A percentile compares a stretch with the other conserved stretches of the same genome.
phyloP scores from a whole-genome alignment of 2,888 invertebrate genomes.

The Leptinotarsa tumamoca region DNA sequence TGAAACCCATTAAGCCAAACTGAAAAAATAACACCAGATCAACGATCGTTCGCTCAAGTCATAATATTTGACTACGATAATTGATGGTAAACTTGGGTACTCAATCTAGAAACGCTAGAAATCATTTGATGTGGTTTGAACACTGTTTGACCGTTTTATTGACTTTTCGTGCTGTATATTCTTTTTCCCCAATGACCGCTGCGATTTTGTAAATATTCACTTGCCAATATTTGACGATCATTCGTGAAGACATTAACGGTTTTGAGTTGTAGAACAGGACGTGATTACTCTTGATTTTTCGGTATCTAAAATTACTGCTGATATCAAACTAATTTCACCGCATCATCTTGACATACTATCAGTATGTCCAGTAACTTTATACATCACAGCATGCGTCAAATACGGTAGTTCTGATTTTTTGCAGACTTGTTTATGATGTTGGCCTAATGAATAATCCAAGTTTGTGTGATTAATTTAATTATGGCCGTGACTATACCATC shows the following conservation, averaged over 20 bases:
- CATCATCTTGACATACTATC: no score
- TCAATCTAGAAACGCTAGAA: conserved; percentile 2
- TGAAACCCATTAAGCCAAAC: neutral
- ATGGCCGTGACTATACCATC: no score
- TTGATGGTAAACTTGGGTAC: conserved; percentile 8
- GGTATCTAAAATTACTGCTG: no score
- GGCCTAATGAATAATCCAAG: no score
- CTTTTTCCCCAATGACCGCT: neutral
- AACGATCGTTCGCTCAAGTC: neutral
- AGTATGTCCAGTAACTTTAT: no score
- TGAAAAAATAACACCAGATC: neutral
- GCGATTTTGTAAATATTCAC: neutral
- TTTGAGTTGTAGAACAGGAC: neutral
- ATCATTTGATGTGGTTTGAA: conserved; percentile 12
- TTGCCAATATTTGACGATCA: conserved; percentile 4
- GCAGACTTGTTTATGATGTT: no score
- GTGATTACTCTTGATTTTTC: neutral
- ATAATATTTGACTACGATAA: conserved; percentile 16
- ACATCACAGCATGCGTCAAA: no score
- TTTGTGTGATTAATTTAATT: no score
- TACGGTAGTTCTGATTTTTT: no score
- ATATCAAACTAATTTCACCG: no score
- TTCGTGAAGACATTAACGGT: neutral
- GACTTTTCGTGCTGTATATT: conserved; percentile 3
- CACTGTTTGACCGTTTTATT: conserved; percentile 1